These are phyloP conservation scores for Hydriomena furcata DNA, from an alignment of 2,888 invertebrate species.

Conservation along the genomic window DNA sequence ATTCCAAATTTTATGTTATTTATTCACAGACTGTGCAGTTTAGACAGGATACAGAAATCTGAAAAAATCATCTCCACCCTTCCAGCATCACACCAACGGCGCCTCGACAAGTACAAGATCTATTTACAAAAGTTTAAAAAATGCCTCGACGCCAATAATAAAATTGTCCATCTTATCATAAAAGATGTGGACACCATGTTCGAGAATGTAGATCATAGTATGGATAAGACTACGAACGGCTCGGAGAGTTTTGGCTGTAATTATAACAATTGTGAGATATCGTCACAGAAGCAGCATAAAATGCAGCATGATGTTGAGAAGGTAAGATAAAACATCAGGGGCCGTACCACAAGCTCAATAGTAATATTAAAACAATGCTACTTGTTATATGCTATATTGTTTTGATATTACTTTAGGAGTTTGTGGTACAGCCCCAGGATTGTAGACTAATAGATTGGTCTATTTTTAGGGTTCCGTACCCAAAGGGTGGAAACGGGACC, in stretches of 20 bases:
- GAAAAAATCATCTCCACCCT: slow-evolving; percentile 89
- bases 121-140: slow-evolving; percentile 89
- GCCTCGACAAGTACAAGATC: slow-evolving; percentile 89
- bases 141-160: slow-evolving; percentile 90
- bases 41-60: slow-evolving; percentile 89
- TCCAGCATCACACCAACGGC: slow-evolving; percentile 88
- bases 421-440: too few species aligned
- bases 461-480: too few species aligned
- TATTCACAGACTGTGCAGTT: slow-evolving; percentile 87
- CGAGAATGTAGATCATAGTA: slow-evolving; percentile 86
- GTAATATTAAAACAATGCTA: too few species aligned
- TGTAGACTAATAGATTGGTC: too few species aligned
- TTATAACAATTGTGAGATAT: slow-evolving; percentile 69
- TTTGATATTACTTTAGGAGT: too few species aligned
- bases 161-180: slow-evolving; percentile 87
- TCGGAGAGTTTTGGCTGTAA: slow-evolving; percentile 67
- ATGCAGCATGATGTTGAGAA: slow-evolving; percentile 80
- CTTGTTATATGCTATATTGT: too few species aligned
- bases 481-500: too few species aligned
- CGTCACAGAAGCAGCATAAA: slow-evolving; percentile 70
- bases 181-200: slow-evolving; percentile 93
- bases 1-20: background rate
- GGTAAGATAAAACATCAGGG: slow-evolving; percentile 45
- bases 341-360: too few species aligned
- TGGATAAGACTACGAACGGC: slow-evolving; percentile 52